Evolutionary conservation across 1,140 invertebrate genomes (phyloP).

Genomic region (Zaprionus ghesquierei): DNA sequence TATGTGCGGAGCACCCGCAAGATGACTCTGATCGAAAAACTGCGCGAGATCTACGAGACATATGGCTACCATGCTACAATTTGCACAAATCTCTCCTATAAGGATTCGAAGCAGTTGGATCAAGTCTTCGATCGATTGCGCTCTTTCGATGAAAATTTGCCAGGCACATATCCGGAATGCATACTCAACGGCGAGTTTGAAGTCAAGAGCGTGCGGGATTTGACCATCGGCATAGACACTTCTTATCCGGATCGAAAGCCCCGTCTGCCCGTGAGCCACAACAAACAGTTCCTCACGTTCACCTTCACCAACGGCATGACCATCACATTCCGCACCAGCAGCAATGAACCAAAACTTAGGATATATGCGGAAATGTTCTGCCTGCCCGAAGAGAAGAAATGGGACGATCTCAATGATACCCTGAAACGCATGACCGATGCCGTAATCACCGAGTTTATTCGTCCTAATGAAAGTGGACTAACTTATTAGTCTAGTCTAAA

Average conservation of each 20-base stretch:
- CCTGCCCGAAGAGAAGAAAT: slow-evolving; percentile 88
- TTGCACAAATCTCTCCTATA: slow-evolving; percentile 93
- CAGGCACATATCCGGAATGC: slow-evolving; percentile 86
- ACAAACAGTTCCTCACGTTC: slow-evolving; percentile 96
- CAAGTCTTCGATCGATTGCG: slow-evolving; percentile 92
- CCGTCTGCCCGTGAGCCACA: slow-evolving; percentile 88
- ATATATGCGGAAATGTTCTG: slow-evolving; percentile 96
- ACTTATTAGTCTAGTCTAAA: slow-evolving; percentile 83
- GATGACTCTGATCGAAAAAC: slow-evolving; percentile 88
- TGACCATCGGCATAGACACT: slow-evolving; percentile 94
- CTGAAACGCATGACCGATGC: slow-evolving; percentile 90
- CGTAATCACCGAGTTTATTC: slow-evolving; percentile 90
- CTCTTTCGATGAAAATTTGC: slow-evolving; percentile 85
- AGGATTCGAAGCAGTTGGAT: slow-evolving; percentile 86
- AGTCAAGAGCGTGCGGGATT: slow-evolving; percentile 91
- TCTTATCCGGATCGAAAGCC: slow-evolving; percentile 88
- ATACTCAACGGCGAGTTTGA: slow-evolving; percentile 89
- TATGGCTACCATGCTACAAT: slow-evolving; percentile 94
- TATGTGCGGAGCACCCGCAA: slow-evolving; percentile 87
- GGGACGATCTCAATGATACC: slow-evolving; percentile 85
- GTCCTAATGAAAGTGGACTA: slow-evolving; percentile 84
- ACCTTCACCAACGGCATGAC: slow-evolving; percentile 93
- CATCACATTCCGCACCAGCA: slow-evolving; percentile 95
- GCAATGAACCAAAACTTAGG: slow-evolving; percentile 98
- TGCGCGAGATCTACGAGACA: slow-evolving; percentile 91